These are phyloP conservation scores for Pseudolaguvia tuberculata DNA, from an alignment of 2,113 vertebrate species.

Conservation along the genomic window DNA sequence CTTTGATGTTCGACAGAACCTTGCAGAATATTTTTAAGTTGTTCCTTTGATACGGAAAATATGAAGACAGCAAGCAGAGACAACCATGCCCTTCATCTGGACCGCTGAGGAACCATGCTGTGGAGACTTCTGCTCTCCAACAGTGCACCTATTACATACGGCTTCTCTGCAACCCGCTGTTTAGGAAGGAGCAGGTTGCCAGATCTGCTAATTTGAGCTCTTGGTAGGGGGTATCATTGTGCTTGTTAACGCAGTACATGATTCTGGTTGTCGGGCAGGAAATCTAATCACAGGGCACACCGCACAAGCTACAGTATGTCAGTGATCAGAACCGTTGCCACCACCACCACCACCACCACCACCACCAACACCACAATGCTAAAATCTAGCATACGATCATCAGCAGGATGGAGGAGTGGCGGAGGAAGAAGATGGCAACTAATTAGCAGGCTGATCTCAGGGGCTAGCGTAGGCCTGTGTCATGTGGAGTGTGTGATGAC, in stretches of 20 bases:
- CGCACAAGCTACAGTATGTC: background rate
- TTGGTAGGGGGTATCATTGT: constrained; percentile 38
- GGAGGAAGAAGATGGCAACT: constrained; percentile 20
- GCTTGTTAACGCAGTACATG: constrained; percentile 34
- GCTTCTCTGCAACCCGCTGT: constrained; percentile 26
- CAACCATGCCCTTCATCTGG: constrained; percentile 24
- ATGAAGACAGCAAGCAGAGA: background rate
- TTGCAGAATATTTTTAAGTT: background rate
- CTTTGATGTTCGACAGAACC: background rate
- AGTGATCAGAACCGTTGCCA: background rate
- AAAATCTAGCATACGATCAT: background rate
- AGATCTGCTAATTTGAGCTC: constrained; percentile 43
- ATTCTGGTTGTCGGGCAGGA: constrained; percentile 4
- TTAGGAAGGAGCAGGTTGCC: constrained; percentile 37
- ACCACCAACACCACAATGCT: too few relatives aligned
- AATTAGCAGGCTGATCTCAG: constrained; percentile 42
- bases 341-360: too few relatives aligned
- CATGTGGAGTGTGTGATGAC: constrained; percentile 36
- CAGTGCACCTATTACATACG: constrained; percentile 38
- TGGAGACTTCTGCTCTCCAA: constrained; percentile 33
- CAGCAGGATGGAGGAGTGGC: too few relatives aligned
- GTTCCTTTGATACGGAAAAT: background rate
- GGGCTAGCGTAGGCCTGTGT: constrained; percentile 42
- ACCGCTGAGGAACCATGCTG: constrained; percentile 28
- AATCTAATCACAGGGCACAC: background rate